Percentiles rank a stretch among this genome's conserved stretches.
phyloP scores from a whole-genome alignment of 2,888 invertebrate genomes.

The Caenorhabditis imperialis region DNA sequence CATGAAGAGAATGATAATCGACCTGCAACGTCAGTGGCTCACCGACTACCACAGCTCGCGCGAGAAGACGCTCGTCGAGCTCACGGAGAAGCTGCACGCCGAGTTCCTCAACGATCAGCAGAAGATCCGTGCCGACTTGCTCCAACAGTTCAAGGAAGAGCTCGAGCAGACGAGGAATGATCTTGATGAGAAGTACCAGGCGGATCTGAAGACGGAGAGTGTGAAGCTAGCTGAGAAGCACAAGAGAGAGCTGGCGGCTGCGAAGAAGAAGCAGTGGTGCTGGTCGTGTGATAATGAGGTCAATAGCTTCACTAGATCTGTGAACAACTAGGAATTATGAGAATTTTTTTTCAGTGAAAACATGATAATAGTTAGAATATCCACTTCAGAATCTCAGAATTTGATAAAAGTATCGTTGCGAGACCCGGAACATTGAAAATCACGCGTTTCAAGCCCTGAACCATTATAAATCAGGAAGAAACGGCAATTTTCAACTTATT shows the following conservation, averaged over 20 bases:
- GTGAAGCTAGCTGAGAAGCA: constrained; percentile 83
- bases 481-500: too few relatives aligned
- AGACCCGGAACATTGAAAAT: too few relatives aligned
- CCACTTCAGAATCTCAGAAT: too few relatives aligned
- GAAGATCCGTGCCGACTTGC: constrained; percentile 79
- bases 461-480: too few relatives aligned
- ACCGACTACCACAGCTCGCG: constrained; percentile 78
- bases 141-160: constrained; percentile 79
- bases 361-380: too few relatives aligned
- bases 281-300: constrained; percentile 73
- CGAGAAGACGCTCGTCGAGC: constrained; percentile 79
- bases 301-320: too few relatives aligned
- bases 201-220: constrained; percentile 80
- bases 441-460: too few relatives aligned
- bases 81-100: constrained; percentile 80
- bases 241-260: constrained; percentile 83
- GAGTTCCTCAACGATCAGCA: constrained; percentile 79
- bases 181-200: constrained; percentile 77
- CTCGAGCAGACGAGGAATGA: constrained; percentile 78
- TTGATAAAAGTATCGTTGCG: too few relatives aligned
- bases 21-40: constrained; percentile 78
- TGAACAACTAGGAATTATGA: too few relatives aligned
- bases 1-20: constrained; percentile 78
- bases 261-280: constrained; percentile 87
- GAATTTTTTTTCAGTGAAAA: too few relatives aligned